phyloP scores from a whole-genome alignment of 2,888 invertebrate genomes.

The Elmis aenea region DNA sequence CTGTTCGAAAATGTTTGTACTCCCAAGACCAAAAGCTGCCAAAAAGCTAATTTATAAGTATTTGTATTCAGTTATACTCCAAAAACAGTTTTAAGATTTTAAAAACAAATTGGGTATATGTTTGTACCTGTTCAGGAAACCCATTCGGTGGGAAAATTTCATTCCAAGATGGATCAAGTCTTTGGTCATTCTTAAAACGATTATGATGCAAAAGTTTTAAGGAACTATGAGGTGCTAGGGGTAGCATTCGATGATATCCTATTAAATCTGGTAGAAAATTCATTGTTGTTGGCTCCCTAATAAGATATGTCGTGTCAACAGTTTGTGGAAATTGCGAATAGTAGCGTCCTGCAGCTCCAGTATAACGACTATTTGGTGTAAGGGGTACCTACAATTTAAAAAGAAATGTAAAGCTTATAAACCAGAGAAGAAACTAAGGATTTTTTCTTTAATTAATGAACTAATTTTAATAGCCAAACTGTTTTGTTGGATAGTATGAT shows the following conservation, averaged over 20 bases:
- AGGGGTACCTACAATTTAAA: constrained; percentile 43
- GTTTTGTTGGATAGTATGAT: too few relatives aligned
- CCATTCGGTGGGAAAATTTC: constrained; percentile 14
- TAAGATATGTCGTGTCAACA: constrained; percentile 57
- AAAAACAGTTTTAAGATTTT: too few relatives aligned
- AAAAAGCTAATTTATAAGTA: too few relatives aligned
- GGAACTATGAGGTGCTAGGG: constrained; percentile 15
- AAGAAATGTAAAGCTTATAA: constrained; percentile 1
- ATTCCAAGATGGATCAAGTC: constrained; percentile 13
- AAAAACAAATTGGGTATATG: too few relatives aligned
- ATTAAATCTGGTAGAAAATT: constrained; percentile 9
- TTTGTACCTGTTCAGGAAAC: constrained; percentile 16
- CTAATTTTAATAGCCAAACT: too few relatives aligned
- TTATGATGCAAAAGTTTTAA: constrained; percentile 16
- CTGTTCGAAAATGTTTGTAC: too few relatives aligned
- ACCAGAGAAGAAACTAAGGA: neutral
- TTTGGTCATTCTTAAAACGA: neutral
- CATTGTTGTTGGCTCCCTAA: constrained; percentile 42
- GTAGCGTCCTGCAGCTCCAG: constrained; percentile 50
- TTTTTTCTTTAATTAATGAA: too few relatives aligned
- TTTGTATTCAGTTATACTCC: too few relatives aligned
- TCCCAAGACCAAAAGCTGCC: too few relatives aligned
- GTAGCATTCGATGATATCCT: constrained; percentile 7
- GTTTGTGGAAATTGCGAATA: constrained; percentile 45
- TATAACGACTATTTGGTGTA: constrained; percentile 52